These are phyloP conservation scores for Anguilla anguilla DNA, from an alignment of 2,797 vertebrate species.

Conservation along the genomic window DNA sequence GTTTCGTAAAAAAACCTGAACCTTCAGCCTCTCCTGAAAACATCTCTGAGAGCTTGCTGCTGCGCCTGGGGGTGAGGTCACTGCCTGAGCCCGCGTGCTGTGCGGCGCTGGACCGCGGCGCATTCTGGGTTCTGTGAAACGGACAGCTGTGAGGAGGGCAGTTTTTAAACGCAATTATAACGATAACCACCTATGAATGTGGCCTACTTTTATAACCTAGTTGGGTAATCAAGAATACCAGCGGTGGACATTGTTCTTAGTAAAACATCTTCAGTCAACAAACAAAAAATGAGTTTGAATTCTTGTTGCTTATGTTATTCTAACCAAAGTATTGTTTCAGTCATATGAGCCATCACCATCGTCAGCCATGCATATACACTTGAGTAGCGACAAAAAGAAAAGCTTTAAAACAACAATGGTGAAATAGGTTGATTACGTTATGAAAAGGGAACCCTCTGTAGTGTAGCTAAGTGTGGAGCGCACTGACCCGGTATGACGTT, in stretches of 20 bases:
- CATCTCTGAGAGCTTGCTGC: too few relatives aligned
- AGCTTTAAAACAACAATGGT: not conserved
- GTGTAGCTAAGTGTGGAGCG: not conserved
- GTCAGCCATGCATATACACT: not conserved
- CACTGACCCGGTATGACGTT: constrained; percentile 84
- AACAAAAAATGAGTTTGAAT: not conserved
- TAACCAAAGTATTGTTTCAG: not conserved
- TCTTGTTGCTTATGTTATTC: not conserved
- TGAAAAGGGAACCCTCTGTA: not conserved
- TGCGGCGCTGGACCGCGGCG: not conserved
- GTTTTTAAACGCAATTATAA: not conserved
- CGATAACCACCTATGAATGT: not conserved
- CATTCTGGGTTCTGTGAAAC: not conserved
- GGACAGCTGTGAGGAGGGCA: not conserved
- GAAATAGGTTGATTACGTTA: not conserved
- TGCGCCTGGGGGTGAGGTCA: not conserved
- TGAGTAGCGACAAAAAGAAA: not conserved
- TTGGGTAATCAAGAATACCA: not conserved
- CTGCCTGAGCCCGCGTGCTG: not conserved
- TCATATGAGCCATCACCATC: not conserved
- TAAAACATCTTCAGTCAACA: not conserved
- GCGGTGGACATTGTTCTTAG: not conserved
- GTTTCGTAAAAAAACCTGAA: not conserved
- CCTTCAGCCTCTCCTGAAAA: too few relatives aligned
- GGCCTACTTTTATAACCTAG: not conserved